Evolutionary conservation across 2,888 invertebrate genomes (phyloP), one percentile per base, ranked within the genome.

Genomic region (Hedya salicella): DNA sequence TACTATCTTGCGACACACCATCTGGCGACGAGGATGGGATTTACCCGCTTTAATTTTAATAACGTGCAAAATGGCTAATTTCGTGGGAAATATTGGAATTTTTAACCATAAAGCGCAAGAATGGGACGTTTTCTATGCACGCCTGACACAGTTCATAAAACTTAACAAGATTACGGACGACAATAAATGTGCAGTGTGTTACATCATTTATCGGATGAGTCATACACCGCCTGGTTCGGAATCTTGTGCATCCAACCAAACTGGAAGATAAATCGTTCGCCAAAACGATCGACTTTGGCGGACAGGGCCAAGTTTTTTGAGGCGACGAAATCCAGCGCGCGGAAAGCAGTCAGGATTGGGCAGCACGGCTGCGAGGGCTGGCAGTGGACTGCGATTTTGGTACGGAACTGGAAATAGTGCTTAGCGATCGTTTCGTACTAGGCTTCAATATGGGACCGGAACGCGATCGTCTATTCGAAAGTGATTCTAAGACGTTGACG

Each of bases 241-340:
- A 70, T 40, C 50, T 70, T 1, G 54, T 61, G 3, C 57, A 68
- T 17, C 72, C 70, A 4, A n/a, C 48, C 1, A 19, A 62, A 3
- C 9, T 69, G 9, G 68, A 71, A 21, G 6, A 36, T 9, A 6
- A 56, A 9, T 44, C 9, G 5, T 69, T 44, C 19, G 16, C 68
- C 72, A 14, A 73, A 70, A 48, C 56, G 67, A 50, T 69, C 65
- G 3, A 66, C 69, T 1, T 74, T 69, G 50, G 71, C 67, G 5
- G 71, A 74, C 9, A 61, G 67, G 40, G 71, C 69, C n/a, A 71
- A 68, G 19, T 73, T 75, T 50, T 73, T 72, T 57, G 69, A 53
- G 14, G 71, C 73, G 13, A 62, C 17, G 0, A 69, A 56, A 11
- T 44, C 17, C 16, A 17, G 44, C 44, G 44, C 44, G 8, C 44